Conservation (phyloP, 1,140 invertebrate species). For the Ruditapes philippinarum region DNA sequence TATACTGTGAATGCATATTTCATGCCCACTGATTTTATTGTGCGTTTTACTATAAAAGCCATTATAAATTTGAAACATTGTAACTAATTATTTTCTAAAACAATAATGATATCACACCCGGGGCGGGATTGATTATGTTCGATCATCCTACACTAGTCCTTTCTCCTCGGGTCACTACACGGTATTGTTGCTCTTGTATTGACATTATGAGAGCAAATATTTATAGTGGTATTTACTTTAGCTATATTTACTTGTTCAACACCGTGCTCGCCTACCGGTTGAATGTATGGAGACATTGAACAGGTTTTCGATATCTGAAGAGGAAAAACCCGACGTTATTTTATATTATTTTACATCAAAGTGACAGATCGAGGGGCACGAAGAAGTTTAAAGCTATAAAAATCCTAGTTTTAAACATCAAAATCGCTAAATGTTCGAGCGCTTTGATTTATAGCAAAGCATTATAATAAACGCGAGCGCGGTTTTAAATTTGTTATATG, state of each 20-base stretch:
- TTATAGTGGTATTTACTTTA: not conserved
- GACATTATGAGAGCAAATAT: not conserved
- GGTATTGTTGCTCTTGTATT: not conserved
- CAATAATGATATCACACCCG: constrained; percentile 11
- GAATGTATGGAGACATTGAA: not conserved
- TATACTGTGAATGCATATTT: no score
- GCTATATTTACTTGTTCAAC: not conserved
- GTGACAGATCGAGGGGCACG: not conserved
- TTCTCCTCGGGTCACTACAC: not conserved
- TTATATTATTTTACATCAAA: not conserved
- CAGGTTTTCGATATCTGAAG: not conserved
- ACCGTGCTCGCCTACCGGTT: not conserved
- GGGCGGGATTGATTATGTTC: constrained; percentile 11
- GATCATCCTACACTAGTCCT: not conserved
- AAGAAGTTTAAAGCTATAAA: constrained; percentile 11
- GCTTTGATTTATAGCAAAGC: not conserved
- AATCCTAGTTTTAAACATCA: not conserved
- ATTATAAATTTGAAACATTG: not conserved
- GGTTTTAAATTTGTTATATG: not conserved
- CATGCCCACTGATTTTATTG: not conserved
- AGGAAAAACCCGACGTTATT: not conserved
- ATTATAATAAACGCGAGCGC: not conserved
- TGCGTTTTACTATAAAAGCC: not conserved
- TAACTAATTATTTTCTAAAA: not conserved
- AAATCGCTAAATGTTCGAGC: not conserved